Evolutionary conservation across 2,797 vertebrate species (phyloP), one percentile per base, ranked within the genome.

Genomic region (Tragelaphus oryx): DNA sequence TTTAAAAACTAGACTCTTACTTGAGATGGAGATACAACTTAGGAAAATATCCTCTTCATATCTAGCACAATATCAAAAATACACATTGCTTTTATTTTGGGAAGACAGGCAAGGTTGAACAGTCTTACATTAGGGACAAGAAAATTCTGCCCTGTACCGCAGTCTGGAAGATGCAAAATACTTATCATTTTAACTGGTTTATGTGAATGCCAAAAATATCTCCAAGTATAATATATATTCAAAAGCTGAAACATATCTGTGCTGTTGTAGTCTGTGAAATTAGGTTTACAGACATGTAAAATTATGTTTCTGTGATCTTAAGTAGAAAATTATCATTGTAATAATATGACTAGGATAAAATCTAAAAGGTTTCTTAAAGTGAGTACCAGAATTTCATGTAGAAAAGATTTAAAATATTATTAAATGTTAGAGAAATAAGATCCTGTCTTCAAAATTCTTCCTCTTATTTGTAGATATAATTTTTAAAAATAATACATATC

Each of bases 331-430:
- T 76, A 74, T 65, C 44, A 81, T 37, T 57, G 4, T 78, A 94
- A 33, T 52, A 90, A 41, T 55, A 87, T 24, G 11, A 52, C 12
- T 62, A 82, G 2, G 22, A 59, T 80, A 95, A 90, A 62, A 87
- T 94, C 30, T 86, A 87, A 89, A 83, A 83, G 48, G 37, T 52
- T 95, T 89, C 26, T 81, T 79, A 84, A 57, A 92, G 24, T 26
- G 37, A 85, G 75, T 4, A 96, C 2, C 48, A 91, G 22, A 89
- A 92, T 84, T 93, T 93, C 52, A 80, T 3, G 3, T 62, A 78
- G 10, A 3, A 52, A 94, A 95, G 46, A 88, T 81, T 59, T 44
- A 89, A 86, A 94, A 48, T 84, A 89, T 22, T 59, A 71, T 62
- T 89, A 57, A 91, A 37, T 30, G 46, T 50, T 79, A 74, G 28